Base-by-base conservation (phyloP, 2,888 invertebrate genomes). In the Chloromyia formosa region DNA sequence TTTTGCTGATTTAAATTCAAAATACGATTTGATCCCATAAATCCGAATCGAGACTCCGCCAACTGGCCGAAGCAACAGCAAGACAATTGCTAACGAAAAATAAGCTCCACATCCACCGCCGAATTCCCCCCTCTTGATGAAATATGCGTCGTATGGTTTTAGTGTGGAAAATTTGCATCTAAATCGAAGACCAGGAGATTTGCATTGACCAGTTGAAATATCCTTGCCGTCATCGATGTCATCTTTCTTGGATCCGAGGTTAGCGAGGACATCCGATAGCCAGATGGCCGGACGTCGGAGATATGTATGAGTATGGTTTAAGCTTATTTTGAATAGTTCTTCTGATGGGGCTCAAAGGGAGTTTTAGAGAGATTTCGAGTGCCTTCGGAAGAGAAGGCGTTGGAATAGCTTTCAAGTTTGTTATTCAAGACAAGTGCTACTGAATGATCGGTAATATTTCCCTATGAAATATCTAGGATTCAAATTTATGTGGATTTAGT, bases 131-230 rank as follows among this genome's bases (percentile, higher is more conserved):
- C 42, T 45, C 49, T 12, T 27, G 22, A 35, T 66, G 49, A 49
- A 66, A 66, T 66, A 49, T 66, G 35, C 66, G 66, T 22, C 16
- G 20, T 45, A 49, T 18, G 66, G 66, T 20, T 49, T 71, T 18
- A 20, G 42, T 71, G 49, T 83, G 82, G 82, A 82, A 83, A 84
- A 84, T 84, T 84, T 84, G 83, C 83, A 84, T 84, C 82, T 84
- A 84, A 84, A 84, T 83, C 83, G 83, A 84, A 83, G 76, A 75
- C 23, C 64, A 74, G 76, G 74, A 72, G 77, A 77, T 78, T 76
- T 77, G 75, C 76, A 75, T 77, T 77, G 71, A 58, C 71, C 71
- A 71, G 71, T 71, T 71, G 58, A 71, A 71, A 58, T 71, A 56
- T 71, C 71, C 56, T 71, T 45, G 49, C 66, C 49, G 56, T 56